Percentiles rank a stretch among this genome's conserved stretches.
Conservation (phyloP, 2,797 vertebrate species). For the Tapirus indicus region DNA sequence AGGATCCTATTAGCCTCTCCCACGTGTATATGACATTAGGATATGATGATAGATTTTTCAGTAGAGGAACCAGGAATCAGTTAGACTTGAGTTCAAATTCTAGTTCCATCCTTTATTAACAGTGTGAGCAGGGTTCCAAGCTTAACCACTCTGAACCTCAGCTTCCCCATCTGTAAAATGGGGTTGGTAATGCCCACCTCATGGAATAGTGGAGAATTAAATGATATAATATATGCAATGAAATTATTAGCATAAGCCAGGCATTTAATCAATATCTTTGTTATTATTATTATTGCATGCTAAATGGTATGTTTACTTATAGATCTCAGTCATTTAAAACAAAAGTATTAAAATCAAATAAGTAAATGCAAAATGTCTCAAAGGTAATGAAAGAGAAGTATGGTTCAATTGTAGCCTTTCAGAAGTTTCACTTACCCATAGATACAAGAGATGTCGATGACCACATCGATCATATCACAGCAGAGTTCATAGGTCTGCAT, state of each 20-base stretch:
- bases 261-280: neutral
- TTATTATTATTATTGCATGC: neutral
- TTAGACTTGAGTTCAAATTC: constrained; percentile 36
- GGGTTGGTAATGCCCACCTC: neutral
- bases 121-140: neutral
- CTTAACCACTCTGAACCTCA: neutral
- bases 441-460: constrained; percentile 97
- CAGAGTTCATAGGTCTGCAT: constrained; percentile 97
- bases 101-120: neutral
- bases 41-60: neutral
- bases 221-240: neutral
- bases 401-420: neutral
- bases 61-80: neutral
- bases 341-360: constrained; percentile 33
- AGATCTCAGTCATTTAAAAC: constrained; percentile 24
- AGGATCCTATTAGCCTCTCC: neutral
- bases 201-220: neutral
- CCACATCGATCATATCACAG: constrained; percentile 97
- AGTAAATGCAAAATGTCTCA: constrained; percentile 52
- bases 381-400: constrained; percentile 47
- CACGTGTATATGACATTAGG: neutral
- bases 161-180: constrained; percentile 10
- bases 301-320: constrained; percentile 36
- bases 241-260: neutral
- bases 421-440: constrained; percentile 92